Conservation (phyloP, 2,797 vertebrate species). For the Enteromius mattozi region DNA sequence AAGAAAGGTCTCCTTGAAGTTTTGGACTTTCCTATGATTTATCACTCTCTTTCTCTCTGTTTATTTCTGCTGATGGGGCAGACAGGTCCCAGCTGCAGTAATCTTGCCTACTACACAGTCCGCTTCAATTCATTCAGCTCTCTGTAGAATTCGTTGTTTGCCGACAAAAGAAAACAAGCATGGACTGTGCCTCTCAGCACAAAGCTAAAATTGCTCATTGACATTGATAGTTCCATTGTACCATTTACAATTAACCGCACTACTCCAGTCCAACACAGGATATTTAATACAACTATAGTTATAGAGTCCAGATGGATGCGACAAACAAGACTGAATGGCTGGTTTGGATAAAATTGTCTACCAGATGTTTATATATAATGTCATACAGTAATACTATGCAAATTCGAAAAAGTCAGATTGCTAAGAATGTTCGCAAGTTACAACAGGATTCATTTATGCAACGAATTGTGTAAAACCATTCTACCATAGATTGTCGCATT, state of each 20-base stretch:
- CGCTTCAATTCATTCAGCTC: slow-evolving; percentile 46
- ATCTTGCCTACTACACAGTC: slow-evolving; percentile 32
- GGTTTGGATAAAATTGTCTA: background rate
- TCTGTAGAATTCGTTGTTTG: slow-evolving; percentile 48
- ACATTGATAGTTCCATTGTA: slow-evolving; percentile 17
- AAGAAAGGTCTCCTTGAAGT: background rate
- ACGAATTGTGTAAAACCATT: background rate
- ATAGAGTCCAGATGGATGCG: slow-evolving; percentile 2
- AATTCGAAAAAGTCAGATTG: background rate
- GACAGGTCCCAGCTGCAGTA: slow-evolving; percentile 33
- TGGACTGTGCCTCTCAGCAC: background rate
- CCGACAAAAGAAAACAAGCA: slow-evolving; percentile 39
- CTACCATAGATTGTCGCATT: background rate
- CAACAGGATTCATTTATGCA: background rate
- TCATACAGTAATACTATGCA: background rate
- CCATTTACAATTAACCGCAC: background rate
- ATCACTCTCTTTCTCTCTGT: background rate
- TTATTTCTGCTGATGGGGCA: slow-evolving; percentile 46
- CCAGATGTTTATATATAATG: background rate
- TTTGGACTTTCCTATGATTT: background rate
- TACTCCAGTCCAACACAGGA: background rate
- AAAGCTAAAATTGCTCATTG: slow-evolving; percentile 13
- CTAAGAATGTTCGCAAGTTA: background rate
- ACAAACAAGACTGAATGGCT: background rate
- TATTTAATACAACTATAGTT: background rate